Conservation (phyloP, 2,888 invertebrate species). For the Blera fallax region DNA sequence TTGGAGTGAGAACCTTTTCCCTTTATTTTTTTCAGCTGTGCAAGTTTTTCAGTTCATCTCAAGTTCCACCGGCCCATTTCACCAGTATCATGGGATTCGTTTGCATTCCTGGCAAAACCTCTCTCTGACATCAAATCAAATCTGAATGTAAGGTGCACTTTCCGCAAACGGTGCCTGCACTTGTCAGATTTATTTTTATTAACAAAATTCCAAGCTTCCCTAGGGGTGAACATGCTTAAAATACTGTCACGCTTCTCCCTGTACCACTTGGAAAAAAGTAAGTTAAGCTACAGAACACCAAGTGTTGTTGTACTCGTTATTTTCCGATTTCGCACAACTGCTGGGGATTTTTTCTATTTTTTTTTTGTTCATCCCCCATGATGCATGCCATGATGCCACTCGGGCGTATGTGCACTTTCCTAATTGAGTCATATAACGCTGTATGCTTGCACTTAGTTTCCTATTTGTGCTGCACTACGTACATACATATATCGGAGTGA, state of each 20-base stretch:
- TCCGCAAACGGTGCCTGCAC: constrained; percentile 13
- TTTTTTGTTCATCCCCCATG: not conserved
- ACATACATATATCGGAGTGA: constrained; percentile 15
- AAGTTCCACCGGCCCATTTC: too few species aligned
- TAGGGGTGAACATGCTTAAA: not conserved
- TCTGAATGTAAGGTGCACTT: constrained; percentile 16
- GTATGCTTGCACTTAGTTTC: constrained; percentile 39
- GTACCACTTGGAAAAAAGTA: not conserved
- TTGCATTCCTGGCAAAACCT: not conserved
- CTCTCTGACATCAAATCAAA: constrained; percentile 4
- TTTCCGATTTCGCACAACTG: constrained; percentile 35
- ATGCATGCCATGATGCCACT: constrained; percentile 28
- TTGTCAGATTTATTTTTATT: constrained; percentile 30
- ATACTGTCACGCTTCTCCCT: not conserved
- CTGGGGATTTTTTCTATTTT: not conserved
- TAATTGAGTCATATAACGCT: constrained; percentile 51
- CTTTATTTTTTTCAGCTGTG: too few species aligned
- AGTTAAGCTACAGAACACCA: not conserved
- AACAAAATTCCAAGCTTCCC: constrained; percentile 5
- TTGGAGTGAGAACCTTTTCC: too few species aligned
- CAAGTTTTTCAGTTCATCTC: too few species aligned
- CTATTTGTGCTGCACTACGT: constrained; percentile 35
- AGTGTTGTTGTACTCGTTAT: constrained; percentile 32
- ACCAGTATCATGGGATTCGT: too few species aligned
- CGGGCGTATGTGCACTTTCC: constrained; percentile 61